phyloP scores from a whole-genome alignment of 2,113 vertebrate genomes.

The Nyctibius bracteatus region DNA sequence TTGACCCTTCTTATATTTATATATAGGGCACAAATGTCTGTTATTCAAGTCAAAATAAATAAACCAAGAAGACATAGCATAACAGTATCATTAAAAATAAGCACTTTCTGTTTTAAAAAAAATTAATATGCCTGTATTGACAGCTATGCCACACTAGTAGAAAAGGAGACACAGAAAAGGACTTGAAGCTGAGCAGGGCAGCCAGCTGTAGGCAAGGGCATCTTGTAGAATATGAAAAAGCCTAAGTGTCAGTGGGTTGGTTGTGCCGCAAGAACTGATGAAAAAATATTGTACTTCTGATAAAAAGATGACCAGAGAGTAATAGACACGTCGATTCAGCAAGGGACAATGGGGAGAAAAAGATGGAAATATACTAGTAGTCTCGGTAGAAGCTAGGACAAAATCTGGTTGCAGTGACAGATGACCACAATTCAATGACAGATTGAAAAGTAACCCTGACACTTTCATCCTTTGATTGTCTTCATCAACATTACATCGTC shows the following conservation, averaged over 20 bases:
- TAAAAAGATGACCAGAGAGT: not conserved
- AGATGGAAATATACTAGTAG: not conserved
- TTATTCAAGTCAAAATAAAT: not conserved
- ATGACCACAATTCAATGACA: not conserved
- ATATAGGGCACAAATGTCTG: not conserved
- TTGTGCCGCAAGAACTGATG: not conserved
- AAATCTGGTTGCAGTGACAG: not conserved
- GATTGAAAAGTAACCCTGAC: conserved; percentile 23
- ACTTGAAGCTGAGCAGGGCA: not conserved
- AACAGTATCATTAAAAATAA: not conserved
- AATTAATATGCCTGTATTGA: not conserved
- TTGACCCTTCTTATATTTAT: not conserved
- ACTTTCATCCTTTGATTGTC: conserved; percentile 4
- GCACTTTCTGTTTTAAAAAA: not conserved
- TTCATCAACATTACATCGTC: conserved; percentile 27
- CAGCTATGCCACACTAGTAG: not conserved
- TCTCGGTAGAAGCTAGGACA: not conserved
- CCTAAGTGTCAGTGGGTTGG: not conserved
- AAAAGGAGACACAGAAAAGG: not conserved
- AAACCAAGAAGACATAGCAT: not conserved
- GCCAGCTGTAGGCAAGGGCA: not conserved
- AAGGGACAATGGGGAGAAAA: not conserved
- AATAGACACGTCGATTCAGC: not conserved
- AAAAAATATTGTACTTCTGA: not conserved
- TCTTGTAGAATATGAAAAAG: not conserved